Conservation (phyloP, 2,113 vertebrate genomes). For the Protobothrops flavoviridis region DNA sequence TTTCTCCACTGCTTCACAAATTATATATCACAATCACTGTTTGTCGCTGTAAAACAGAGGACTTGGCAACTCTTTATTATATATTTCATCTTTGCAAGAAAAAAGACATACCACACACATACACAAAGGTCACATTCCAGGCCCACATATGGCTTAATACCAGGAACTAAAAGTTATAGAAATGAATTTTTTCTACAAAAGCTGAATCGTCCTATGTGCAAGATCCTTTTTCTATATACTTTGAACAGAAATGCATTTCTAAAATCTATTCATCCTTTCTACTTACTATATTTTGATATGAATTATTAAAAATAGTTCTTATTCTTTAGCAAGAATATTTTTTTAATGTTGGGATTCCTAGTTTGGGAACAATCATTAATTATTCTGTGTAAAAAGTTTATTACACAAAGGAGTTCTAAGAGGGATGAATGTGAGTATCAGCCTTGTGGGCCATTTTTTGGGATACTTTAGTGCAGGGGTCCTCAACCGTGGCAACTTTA, state of each 20-base stretch:
- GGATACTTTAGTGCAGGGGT: neutral
- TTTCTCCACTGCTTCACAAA: neutral
- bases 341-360: neutral
- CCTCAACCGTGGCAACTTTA: too few species aligned
- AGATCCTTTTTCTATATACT: neutral
- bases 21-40: neutral
- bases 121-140: neutral
- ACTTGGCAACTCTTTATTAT: neutral
- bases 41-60: neutral
- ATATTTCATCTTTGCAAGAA: slow-evolving; percentile 1
- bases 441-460: neutral
- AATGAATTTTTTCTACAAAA: neutral
- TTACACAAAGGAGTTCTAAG: neutral
- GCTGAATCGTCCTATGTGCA: neutral
- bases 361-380: neutral
- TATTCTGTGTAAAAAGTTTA: neutral
- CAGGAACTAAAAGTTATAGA: neutral
- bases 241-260: neutral
- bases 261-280: neutral
- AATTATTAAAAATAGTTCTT: neutral
- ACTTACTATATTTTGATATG: neutral
- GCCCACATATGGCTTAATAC: neutral
- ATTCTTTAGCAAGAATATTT: neutral
- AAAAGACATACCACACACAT: neutral
- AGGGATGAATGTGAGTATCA: neutral